Evolutionary conservation across 2,888 invertebrate species (phyloP), one percentile per base, ranked within the genome.

Genomic region (Clivina fossor): DNA sequence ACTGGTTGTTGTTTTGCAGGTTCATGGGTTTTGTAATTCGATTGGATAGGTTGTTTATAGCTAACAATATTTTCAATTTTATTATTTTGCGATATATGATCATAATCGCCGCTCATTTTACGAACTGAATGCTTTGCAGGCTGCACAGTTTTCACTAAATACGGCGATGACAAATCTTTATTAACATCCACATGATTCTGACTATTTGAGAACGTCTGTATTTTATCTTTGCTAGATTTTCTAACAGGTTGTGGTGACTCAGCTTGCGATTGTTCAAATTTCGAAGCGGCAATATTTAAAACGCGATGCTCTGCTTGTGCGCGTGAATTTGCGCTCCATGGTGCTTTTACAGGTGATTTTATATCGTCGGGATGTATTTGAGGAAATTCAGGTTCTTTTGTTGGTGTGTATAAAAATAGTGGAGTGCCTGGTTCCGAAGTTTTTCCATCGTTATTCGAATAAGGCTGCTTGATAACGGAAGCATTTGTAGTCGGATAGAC

Each of bases 271-370:
- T 67, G 64, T 62, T 83, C 83, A 63, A 82, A 83, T 69, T 79
- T 82, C 16, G 77, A 73, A 0, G 79, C 77, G 15, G 79, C 78
- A 20, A 78, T 69, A 62, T 76, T 78, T 13, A 80, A 69, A 4
- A 78, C 77, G 59, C 79, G 75, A 41, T 76, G 76, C 35, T 79
- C 77, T 32, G 69, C 66, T 2, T 73, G 68, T 13, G 75, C 74
- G 1, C 71, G 68, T 22, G 73, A 71, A 1, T 72, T 66, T 22
- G 74, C 69, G 83, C 83, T 83, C 46, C 47, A 47, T 22, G 55
- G 32, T 2, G 28, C 22, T 11, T 32, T 30, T 15, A 20, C n/a
- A 16, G 40, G 63, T 3, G 65, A 61, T 57, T 60, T 62, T 11
- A 50, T 24, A 26, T 50, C 50, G 19, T 58, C 38, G 7, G n/a